These are phyloP conservation scores for Cassiopea xamachana DNA, from an alignment of 30 jellyfish, hydroid and myxozoan species.

Conservation along the genomic window DNA sequence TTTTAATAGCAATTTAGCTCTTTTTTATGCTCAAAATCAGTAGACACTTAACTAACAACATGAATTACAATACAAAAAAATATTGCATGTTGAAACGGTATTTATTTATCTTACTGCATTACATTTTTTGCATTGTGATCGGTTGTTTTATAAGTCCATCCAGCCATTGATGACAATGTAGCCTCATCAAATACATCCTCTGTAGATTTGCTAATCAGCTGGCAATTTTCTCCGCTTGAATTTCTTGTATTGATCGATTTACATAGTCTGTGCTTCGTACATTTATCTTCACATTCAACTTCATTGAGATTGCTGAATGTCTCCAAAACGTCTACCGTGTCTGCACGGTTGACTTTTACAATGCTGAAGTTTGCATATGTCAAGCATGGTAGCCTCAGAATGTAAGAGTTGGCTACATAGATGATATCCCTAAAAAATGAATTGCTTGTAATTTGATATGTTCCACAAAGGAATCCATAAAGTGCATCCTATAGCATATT, in stretches of 20 bases:
- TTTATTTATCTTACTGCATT: not conserved
- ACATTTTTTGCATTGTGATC: constrained; percentile 3
- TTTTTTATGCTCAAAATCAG: no score
- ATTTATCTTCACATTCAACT: constrained; percentile 20
- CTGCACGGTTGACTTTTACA: not conserved
- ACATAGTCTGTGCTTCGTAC: constrained; percentile 1
- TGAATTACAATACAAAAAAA: no score
- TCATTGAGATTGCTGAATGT: not conserved
- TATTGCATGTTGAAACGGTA: not conserved
- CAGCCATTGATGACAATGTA: not conserved
- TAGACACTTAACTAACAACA: no score
- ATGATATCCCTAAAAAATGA: no score
- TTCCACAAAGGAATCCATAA: no score
- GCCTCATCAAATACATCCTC: not conserved
- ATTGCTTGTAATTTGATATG: no score
- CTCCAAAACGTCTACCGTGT: not conserved
- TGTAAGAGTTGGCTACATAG: not conserved
- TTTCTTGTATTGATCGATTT: constrained; percentile 13
- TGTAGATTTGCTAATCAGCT: constrained; percentile 16
- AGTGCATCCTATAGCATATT: no score
- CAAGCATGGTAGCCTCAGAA: constrained; percentile 23
- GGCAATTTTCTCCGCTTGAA: not conserved
- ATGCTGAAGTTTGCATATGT: constrained; percentile 37
- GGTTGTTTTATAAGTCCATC: constrained; percentile 38
- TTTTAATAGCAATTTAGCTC: no score